Evolutionary conservation across 2,797 vertebrate genomes (phyloP).

Genomic region (Psittacula echo): DNA sequence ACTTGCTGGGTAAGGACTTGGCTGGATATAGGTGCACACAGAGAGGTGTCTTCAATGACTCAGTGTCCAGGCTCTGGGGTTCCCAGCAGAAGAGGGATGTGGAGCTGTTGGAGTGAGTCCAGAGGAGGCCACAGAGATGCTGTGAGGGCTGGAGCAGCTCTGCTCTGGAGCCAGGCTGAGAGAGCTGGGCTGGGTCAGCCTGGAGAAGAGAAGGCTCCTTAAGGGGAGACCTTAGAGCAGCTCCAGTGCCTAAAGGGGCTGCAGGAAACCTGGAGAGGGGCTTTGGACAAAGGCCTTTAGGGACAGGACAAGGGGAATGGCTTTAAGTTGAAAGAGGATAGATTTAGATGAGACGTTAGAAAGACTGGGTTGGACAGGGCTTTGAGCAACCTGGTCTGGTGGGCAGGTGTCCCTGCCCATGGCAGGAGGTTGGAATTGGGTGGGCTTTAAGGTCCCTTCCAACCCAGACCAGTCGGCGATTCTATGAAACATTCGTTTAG

Average conservation of each 20-base stretch:
- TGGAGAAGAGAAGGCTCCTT: neutral
- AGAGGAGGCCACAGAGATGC: neutral
- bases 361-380: neutral
- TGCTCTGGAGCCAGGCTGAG: neutral
- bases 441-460: neutral
- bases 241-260: neutral
- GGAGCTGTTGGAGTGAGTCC: neutral
- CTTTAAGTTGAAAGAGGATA: neutral
- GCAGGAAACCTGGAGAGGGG: neutral
- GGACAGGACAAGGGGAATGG: neutral
- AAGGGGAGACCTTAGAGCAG: neutral
- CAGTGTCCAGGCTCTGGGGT: no score
- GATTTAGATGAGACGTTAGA: neutral
- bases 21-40: no score
- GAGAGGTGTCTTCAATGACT: no score
- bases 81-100: neutral
- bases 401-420: neutral
- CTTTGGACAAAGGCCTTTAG: fast-evolving
- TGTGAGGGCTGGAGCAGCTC: neutral
- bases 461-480: neutral
- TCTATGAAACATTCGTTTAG: neutral
- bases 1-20: no score
- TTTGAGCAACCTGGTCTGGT: neutral
- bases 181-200: neutral
- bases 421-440: neutral